These are phyloP conservation scores for Pogonocichla stellata DNA, from an alignment of 2,113 vertebrate species.

Conservation along the genomic window DNA sequence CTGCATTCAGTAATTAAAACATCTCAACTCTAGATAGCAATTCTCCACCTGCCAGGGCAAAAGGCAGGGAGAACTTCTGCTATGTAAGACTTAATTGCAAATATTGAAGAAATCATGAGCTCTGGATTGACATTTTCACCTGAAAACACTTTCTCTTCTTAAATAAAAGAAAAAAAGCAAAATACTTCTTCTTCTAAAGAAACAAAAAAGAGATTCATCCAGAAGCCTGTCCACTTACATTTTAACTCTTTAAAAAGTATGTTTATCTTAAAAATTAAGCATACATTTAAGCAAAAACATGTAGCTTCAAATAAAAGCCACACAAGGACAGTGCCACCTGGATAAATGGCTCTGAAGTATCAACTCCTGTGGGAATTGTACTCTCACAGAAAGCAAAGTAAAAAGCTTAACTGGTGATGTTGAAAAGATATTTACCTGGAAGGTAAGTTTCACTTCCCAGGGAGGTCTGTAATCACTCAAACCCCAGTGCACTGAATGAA, in stretches of 20 bases:
- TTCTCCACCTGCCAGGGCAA: not conserved
- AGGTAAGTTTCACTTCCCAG: not conserved
- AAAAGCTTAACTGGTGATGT: not conserved
- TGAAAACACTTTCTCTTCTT: not conserved
- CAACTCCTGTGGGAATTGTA: not conserved
- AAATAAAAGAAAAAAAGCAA: not conserved
- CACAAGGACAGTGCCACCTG: not conserved
- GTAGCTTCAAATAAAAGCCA: not conserved
- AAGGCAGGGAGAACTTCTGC: not conserved
- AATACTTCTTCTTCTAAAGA: not conserved
- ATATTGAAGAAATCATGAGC: not conserved
- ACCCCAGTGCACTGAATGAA: not conserved
- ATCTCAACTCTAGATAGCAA: not conserved
- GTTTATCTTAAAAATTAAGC: not conserved
- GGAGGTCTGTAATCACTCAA: not conserved
- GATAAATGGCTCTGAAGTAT: not conserved
- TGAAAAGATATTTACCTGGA: not conserved
- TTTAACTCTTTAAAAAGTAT: not conserved
- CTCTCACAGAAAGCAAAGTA: not conserved
- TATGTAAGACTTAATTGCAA: not conserved
- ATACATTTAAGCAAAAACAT: not conserved
- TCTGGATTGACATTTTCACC: not conserved
- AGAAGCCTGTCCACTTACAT: not conserved
- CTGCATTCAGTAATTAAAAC: slow-evolving; percentile 18
- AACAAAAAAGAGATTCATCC: not conserved